phyloP scores from a whole-genome alignment of 2,797 vertebrate species.

The Acanthurus leucopareius region DNA sequence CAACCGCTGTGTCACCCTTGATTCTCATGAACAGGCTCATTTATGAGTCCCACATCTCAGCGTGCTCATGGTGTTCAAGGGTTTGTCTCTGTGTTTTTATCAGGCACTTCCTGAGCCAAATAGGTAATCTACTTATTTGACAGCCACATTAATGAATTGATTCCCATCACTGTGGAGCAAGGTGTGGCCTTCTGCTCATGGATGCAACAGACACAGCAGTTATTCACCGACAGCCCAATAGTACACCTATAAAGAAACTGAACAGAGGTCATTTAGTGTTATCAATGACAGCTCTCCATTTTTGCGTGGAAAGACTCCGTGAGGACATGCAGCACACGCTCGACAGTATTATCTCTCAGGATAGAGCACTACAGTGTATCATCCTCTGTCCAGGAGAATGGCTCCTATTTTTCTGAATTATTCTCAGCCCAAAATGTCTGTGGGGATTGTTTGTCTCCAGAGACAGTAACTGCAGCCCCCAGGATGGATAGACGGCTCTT shows the following conservation, averaged over 20 bases:
- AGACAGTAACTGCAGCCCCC: constrained; percentile 36
- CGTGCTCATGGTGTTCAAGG: constrained; percentile 26
- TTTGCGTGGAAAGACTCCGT: constrained; percentile 14
- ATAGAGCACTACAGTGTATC: constrained; percentile 13
- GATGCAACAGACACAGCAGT: constrained; percentile 40
- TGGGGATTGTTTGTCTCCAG: constrained; percentile 56
- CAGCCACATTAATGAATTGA: constrained; percentile 58
- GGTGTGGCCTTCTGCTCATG: constrained; percentile 17
- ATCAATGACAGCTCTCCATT: constrained; percentile 37
- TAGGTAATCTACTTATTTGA: constrained; percentile 47
- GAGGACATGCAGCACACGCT: constrained; percentile 10
- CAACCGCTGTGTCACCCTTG: constrained; percentile 1
- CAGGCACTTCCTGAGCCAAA: constrained; percentile 33
- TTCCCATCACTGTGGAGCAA: constrained; percentile 34
- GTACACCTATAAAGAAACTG: constrained; percentile 32
- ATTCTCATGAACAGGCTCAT: constrained; percentile 23
- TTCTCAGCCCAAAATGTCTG: constrained; percentile 41
- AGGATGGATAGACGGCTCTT: constrained; percentile 31
- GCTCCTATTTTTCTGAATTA: constrained; percentile 43
- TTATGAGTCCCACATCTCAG: constrained; percentile 20
- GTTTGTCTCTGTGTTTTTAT: constrained; percentile 40
- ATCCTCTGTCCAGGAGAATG: constrained; percentile 34
- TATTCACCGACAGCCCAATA: constrained; percentile 51
- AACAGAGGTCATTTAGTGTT: constrained; percentile 52
- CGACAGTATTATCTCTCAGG: constrained; percentile 26